phyloP scores from a whole-genome alignment of 2,888 invertebrate species.

The Volucella zonaria region DNA sequence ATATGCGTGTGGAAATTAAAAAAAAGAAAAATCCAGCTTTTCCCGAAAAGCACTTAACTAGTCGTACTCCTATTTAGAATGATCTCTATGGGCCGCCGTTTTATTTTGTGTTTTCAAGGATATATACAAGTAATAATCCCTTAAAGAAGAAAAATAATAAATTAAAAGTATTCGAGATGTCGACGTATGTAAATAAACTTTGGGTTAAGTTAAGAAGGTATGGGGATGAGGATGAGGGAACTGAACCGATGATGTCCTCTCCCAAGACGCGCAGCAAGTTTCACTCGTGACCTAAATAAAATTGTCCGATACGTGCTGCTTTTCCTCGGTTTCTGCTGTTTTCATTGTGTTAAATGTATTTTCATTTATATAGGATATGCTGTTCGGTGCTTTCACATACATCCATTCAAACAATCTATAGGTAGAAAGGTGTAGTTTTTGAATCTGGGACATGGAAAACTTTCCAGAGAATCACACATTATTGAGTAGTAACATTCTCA shows the following conservation, averaged over 20 bases:
- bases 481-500: slow-evolving; percentile 28
- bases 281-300: slow-evolving; percentile 72
- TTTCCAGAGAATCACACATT: slow-evolving; percentile 48
- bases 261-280: slow-evolving; percentile 71
- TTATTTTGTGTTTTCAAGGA: not conserved
- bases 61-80: not conserved
- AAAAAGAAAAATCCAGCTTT: not conserved
- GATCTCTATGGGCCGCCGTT: not conserved
- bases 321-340: slow-evolving; percentile 46
- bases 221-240: not conserved
- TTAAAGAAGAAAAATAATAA: slow-evolving; percentile 6
- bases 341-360: slow-evolving; percentile 55
- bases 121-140: not conserved
- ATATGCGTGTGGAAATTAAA: slow-evolving; percentile 24
- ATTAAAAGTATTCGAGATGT: slow-evolving; percentile 36
- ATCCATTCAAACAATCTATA: slow-evolving; percentile 48
- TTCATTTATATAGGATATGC: slow-evolving; percentile 60
- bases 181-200: slow-evolving; percentile 31
- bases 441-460: slow-evolving; percentile 69
- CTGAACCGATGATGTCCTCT: slow-evolving; percentile 57
- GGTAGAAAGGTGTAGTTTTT: slow-evolving; percentile 65
- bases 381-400: slow-evolving; percentile 31
- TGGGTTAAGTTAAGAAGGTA: slow-evolving; percentile 28
- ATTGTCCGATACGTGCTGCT: slow-evolving; percentile 70
- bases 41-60: slow-evolving; percentile 17